Conservation (phyloP, 2,113 vertebrate species). For the Thamnaconus septentrionalis region DNA sequence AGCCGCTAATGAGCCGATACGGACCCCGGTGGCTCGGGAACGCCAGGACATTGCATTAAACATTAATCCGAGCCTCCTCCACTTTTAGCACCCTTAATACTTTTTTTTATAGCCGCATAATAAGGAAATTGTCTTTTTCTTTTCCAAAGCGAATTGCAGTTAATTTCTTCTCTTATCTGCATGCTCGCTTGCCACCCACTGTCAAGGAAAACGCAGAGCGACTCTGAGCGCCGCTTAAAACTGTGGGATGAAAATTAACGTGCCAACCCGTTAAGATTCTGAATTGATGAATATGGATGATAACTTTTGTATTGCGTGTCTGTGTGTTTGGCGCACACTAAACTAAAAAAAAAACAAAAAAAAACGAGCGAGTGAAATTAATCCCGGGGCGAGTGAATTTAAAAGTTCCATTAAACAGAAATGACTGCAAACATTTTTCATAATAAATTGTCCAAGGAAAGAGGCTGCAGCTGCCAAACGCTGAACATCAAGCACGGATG, state of each 20-base stretch:
- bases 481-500: too few relatives aligned
- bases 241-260: slow-evolving; percentile 5
- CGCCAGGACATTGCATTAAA: slow-evolving; percentile 15
- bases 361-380: too few relatives aligned
- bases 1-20: slow-evolving; percentile 16
- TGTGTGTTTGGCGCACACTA: too few relatives aligned
- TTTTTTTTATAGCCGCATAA: slow-evolving; percentile 7
- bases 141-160: slow-evolving; percentile 23
- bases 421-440: too few relatives aligned
- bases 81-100: slow-evolving; percentile 16
- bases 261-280: background rate
- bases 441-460: too few relatives aligned
- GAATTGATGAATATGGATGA: too few relatives aligned
- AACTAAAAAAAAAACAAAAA: too few relatives aligned
- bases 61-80: slow-evolving; percentile 18
- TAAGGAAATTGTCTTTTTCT: slow-evolving; percentile 10
- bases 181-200: slow-evolving; percentile 32
- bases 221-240: slow-evolving; percentile 5
- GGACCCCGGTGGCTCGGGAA: background rate
- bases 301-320: too few relatives aligned
- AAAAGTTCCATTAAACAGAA: too few relatives aligned
- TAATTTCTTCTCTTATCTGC: slow-evolving; percentile 13
- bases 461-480: too few relatives aligned
- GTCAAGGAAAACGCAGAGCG: slow-evolving; percentile 13
- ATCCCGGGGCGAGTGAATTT: too few relatives aligned